Evolutionary conservation across 2,113 vertebrate species (phyloP), one percentile per base, ranked within the genome.

Genomic region (Danionella cerebrum): DNA sequence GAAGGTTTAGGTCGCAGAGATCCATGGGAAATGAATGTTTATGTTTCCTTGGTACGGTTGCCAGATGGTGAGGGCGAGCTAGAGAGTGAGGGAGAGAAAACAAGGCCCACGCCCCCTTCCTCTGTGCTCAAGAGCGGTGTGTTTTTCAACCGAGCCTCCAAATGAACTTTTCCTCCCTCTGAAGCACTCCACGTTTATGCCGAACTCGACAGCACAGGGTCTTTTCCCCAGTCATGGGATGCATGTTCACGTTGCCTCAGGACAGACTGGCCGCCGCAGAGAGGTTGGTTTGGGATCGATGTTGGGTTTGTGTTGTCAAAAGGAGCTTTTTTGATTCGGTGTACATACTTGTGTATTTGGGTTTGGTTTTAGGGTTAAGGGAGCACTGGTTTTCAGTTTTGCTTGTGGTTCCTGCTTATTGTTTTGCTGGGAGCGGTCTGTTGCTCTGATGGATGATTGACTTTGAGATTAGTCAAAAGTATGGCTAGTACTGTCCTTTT

Each of bases 221-320:
- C 11, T 70, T 48, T 59, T 39, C 29, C 62, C 57, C 38, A 14
- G 53, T 48, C 69, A 79, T 93, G 91, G 91, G 91, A 65, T 94
- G 91, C 6, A 33, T 71, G 0, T 88, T 81, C 78, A 92, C 92
- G 0, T 78, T 81, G 50, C 84, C 81, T 0, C 76, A 1, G 54
- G 90, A 91, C 11, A 86, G 89, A 55, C 38, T 59, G 41, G 70
- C 25, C 9, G 18, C 75, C 0, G 14, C 7, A 52, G 80, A 65
- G 65, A 89, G 91, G 91, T 93, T 83, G 89, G 91, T 91, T 7
- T 16, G 38, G 53, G 39, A 27, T 41, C 11, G 13, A 13, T 9
- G n/a, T 13, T 21, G 16, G 47, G 13, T 48, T 42, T 0, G n/a
- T 41, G 25, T 27, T 10, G 4, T 2, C 5, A 33, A 33, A 35